phyloP scores from a whole-genome alignment of 2,888 invertebrate genomes.

The Podotricha telesiphe region DNA sequence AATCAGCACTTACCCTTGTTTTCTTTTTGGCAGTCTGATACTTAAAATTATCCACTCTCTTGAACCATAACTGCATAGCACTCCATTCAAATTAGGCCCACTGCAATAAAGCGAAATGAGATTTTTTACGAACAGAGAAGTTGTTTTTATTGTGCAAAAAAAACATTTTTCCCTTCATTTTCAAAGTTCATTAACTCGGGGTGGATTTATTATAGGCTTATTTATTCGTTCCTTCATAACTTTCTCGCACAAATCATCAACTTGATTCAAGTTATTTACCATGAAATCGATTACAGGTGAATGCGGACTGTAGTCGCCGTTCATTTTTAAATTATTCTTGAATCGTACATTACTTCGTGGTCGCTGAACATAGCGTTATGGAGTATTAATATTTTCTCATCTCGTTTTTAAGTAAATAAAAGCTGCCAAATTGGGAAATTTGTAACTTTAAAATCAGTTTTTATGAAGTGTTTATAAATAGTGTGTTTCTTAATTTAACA shows the following conservation, averaged over 20 bases:
- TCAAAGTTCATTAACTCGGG: slow-evolving; percentile 73
- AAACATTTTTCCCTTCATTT: slow-evolving; percentile 63
- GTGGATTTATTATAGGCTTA: slow-evolving; percentile 78
- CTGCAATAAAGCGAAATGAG: slow-evolving; percentile 82
- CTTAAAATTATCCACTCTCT: slow-evolving; percentile 81
- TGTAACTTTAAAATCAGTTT: too few relatives aligned
- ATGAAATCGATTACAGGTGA: slow-evolving; percentile 46
- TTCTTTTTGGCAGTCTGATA: slow-evolving; percentile 55
- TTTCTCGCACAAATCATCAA: slow-evolving; percentile 51
- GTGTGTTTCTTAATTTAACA: too few relatives aligned
- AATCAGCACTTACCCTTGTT: slow-evolving; percentile 36
- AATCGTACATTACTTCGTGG: background rate
- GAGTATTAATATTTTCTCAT: background rate
- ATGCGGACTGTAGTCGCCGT: slow-evolving; percentile 7
- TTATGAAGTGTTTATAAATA: too few relatives aligned
- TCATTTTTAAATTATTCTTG: slow-evolving; percentile 12
- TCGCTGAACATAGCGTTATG: background rate
- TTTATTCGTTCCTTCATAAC: slow-evolving; percentile 63
- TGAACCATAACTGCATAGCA: slow-evolving; percentile 82
- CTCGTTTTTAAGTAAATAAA: background rate
- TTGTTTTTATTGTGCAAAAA: slow-evolving; percentile 77
- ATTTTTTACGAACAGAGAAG: slow-evolving; percentile 77
- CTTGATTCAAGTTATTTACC: slow-evolving; percentile 35
- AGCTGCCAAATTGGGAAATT: too few relatives aligned
- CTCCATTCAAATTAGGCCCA: slow-evolving; percentile 81